Evolutionary conservation across 2,113 vertebrate genomes (phyloP).

Genomic region (Australoheros scitulus): DNA sequence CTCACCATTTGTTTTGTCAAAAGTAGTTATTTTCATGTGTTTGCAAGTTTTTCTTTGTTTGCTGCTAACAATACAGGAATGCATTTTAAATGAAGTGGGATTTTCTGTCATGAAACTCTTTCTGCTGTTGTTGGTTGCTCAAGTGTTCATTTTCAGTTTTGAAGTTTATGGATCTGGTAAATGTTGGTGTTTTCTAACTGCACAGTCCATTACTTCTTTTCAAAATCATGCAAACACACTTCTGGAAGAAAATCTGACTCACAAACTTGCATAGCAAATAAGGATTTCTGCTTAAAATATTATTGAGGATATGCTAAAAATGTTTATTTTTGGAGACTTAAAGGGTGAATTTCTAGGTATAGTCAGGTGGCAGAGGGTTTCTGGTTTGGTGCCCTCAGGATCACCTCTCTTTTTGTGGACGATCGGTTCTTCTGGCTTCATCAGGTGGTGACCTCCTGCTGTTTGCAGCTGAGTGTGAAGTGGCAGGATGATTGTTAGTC

Average conservation of each 20-base stretch:
- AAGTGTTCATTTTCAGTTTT: neutral
- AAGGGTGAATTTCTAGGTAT: neutral
- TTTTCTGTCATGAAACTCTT: neutral
- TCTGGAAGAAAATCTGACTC: neutral
- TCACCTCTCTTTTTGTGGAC: neutral
- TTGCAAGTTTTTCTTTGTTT: neutral
- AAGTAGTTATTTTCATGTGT: neutral
- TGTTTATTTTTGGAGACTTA: neutral
- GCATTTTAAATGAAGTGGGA: neutral
- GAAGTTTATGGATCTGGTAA: neutral
- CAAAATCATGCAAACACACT: neutral
- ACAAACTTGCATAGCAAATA: neutral
- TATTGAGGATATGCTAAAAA: neutral
- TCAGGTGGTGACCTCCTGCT: neutral
- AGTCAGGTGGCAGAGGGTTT: neutral
- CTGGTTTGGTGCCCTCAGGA: neutral
- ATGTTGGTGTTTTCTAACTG: neutral
- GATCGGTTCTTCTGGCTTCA: neutral
- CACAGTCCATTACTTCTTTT: neutral
- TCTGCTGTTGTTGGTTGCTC: neutral
- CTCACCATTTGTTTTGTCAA: conserved; percentile 40
- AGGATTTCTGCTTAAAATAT: neutral
- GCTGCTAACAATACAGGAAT: neutral
- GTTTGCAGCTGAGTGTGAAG: neutral
- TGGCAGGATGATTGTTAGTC: neutral